Base-by-base conservation (phyloP, 2,888 invertebrate genomes). In the Acleris sparsana region DNA sequence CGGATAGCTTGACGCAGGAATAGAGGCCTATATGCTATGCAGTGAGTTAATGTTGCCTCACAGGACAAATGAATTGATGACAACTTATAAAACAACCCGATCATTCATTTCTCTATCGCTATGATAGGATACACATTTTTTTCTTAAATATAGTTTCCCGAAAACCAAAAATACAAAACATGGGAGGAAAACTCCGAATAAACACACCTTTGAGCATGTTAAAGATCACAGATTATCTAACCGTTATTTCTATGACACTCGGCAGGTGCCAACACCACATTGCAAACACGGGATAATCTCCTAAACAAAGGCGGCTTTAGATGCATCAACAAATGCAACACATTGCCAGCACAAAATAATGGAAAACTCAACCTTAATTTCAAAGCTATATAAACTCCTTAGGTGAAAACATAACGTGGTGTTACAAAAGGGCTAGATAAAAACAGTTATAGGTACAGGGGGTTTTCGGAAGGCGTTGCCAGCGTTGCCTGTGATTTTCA, bases 401-500 rank as follows among this genome's bases (percentile, higher is more conserved):
- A 22, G 5, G 1, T 18, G 53, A 25, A 44, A 16, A 33, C 33
- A 1, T 18, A 5, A 33, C 1, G n/a, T 22, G 60, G 39, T 17
- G 20, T 33, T 48, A 49, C 48, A 62, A 60, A 56, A 71, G 64
- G 71, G 72, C 63, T 72, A 71, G 72, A 71, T 71, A 74, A 72
- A 74, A 75, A 82, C 79, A 78, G 80, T 80, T 83, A 81, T 69
- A n/a, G n/a, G n/a, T n/a, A 70, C 71, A 39, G 39, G 53, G 67
- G 69, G 64, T 25, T 63, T 69, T 63, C 64, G 63, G 68, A 69
- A 69, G 70, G 73, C 69, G 72, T 73, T 71, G 69, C 63, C 71
- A 78, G 81, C 82, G 80, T 82, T 83, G 79, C 76, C 79, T 86
- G 87, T 84, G 73, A 5, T 39, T 39, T 11, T 83, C 83, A 84